Evolutionary conservation across 2,113 vertebrate genomes (phyloP), one percentile per base, ranked within the genome.

Genomic region (Ammodytes dubius): DNA sequence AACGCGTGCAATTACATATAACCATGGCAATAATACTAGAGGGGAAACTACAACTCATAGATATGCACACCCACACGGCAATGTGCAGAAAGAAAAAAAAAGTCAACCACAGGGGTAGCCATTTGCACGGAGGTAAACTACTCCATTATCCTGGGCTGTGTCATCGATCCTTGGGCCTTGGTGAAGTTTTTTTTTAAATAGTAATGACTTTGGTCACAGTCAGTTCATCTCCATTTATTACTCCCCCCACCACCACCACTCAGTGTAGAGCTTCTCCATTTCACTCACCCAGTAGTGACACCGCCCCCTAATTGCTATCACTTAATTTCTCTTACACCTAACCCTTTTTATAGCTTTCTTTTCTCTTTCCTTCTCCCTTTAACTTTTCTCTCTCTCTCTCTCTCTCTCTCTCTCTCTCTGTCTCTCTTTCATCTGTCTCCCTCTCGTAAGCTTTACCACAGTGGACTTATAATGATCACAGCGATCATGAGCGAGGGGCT

Each of bases 151-250:
- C 56, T 68, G 69, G 42, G 61, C 68, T 14, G 57, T 89, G 80
- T 65, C 79, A 92, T 84, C 77, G 81, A 92, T 89, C 80, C 73
- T 56, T 54, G 58, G 57, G 82, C 81, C 64, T 71, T 46, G 11
- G 54, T 14, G 74, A 49, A 74, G 79, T 86, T 85, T 79, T 84
- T 91, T 91, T 84, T 91, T 91, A 89, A 84, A 91, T 70, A 81
- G 79, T 87, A 92, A 90, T 87, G 84, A 84, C 80, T 14, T 15
- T 39, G 65, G 68, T 81, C 56, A 35, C 68, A 68, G 79, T 87
- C 58, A 60, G 81, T 90, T 82, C 66, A 3, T 91, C 87, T 88
- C 58, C 64, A 88, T 86, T 84, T 59, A 74, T 7, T 60, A 70
- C 46, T 77, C 37, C 60, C 56, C 69, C 27, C 27, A 27, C 27